phyloP scores from a whole-genome alignment of 2,888 invertebrate genomes.

The Drosophila lacicola region DNA sequence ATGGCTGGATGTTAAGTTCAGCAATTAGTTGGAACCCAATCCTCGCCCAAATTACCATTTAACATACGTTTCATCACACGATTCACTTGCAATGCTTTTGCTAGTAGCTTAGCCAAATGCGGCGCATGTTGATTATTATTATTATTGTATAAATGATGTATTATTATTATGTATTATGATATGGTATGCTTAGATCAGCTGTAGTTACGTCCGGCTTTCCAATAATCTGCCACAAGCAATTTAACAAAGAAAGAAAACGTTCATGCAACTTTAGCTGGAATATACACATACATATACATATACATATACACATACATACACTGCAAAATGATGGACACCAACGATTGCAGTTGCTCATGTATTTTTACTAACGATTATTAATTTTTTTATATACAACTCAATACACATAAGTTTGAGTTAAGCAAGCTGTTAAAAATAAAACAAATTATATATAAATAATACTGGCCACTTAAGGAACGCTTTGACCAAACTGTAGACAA shows the following conservation, averaged over 20 bases:
- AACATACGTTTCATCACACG: neutral
- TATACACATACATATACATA: neutral
- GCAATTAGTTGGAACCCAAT: conserved; percentile 11
- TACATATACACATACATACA: neutral
- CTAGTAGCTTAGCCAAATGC: neutral
- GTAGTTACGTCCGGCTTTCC: too few species aligned
- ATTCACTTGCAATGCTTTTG: neutral
- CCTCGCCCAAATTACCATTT: conserved; percentile 9
- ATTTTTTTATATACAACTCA: neutral
- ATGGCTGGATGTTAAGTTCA: neutral
- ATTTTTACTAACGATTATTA: too few species aligned
- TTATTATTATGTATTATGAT: too few species aligned
- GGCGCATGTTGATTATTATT: neutral
- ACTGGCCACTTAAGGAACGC: neutral
- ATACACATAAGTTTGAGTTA: neutral
- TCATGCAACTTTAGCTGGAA: too few species aligned
- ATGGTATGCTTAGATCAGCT: too few species aligned
- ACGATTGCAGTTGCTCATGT: neutral
- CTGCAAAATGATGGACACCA: too few species aligned
- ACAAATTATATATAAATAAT: neutral
- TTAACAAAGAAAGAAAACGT: too few species aligned
- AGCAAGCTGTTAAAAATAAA: neutral
- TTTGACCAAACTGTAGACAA: neutral
- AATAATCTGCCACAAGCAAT: too few species aligned
- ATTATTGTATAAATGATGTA: neutral